A percentile compares a stretch with the other conserved stretches of the same genome.
Conservation (phyloP, 1,140 invertebrate genomes). For the Pseudomyrmex dendroicus region DNA sequence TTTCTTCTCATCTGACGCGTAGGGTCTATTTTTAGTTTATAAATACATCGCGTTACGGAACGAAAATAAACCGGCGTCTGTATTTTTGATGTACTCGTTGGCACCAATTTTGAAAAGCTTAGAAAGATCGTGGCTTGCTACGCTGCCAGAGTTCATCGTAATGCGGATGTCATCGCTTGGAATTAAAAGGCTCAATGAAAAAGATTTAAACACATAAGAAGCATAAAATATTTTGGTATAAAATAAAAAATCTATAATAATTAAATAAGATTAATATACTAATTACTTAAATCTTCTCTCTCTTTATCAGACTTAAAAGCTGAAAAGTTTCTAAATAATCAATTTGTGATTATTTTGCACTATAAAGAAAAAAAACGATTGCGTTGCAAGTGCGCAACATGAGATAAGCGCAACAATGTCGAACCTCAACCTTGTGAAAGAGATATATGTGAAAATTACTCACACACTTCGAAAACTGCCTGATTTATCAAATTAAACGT, state of each 20-base stretch:
- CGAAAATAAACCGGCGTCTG: constrained; percentile 44
- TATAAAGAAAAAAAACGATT: background rate
- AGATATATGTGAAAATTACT: constrained; percentile 5
- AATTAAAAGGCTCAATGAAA: background rate
- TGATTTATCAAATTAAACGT: background rate
- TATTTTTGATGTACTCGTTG: constrained; percentile 37
- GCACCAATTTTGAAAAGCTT: background rate
- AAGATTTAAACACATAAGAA: background rate
- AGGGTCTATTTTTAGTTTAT: background rate
- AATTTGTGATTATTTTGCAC: background rate
- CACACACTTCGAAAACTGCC: background rate
- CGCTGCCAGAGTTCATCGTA: background rate
- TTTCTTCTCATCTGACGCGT: background rate
- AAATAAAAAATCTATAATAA: background rate
- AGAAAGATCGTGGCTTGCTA: background rate
- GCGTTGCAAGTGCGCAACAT: constrained; percentile 1
- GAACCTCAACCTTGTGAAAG: background rate
- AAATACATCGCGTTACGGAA: constrained; percentile 21
- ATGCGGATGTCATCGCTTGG: background rate
- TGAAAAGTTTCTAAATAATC: background rate
- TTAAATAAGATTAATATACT: background rate
- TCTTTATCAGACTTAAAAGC: background rate
- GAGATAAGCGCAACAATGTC: background rate
- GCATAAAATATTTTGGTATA: too few relatives aligned
- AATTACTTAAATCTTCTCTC: background rate